A percentile compares a stretch with the other conserved stretches of the same genome.
phyloP scores from a whole-genome alignment of 2,888 invertebrate genomes.

The Arrhopalites spinosus region DNA sequence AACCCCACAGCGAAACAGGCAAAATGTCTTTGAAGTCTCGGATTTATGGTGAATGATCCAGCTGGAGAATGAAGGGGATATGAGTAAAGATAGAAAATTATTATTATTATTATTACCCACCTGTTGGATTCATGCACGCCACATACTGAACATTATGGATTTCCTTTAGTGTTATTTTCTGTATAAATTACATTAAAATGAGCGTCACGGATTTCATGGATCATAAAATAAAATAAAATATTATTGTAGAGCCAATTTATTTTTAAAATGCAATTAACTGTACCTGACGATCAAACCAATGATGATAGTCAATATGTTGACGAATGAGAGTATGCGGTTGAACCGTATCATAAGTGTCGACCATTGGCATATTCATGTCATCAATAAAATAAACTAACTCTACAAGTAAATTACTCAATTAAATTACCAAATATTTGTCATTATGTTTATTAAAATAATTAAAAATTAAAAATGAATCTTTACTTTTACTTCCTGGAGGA shows the following conservation, averaged over 20 bases:
- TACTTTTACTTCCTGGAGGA: slow-evolving; percentile 92
- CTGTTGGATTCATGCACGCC: slow-evolving; percentile 76
- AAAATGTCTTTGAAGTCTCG: slow-evolving; percentile 87
- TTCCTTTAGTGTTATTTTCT: slow-evolving; percentile 86
- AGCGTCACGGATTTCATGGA: too few relatives aligned
- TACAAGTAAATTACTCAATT: too few relatives aligned
- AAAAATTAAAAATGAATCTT: too few relatives aligned
- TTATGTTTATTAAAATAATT: too few relatives aligned
- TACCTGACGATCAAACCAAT: slow-evolving; percentile 97
- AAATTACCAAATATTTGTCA: too few relatives aligned
- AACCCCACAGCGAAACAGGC: slow-evolving; percentile 89
- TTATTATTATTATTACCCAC: too few relatives aligned
- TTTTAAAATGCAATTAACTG: too few relatives aligned
- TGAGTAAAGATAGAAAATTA: too few relatives aligned
- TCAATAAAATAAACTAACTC: slow-evolving; percentile 93
- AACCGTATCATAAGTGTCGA: slow-evolving; percentile 85
- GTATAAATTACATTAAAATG: too few relatives aligned
- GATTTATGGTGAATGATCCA: slow-evolving; percentile 95
- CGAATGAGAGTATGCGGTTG: slow-evolving; percentile 95
- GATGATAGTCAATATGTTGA: slow-evolving; percentile 93
- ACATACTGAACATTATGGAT: slow-evolving; percentile 97
- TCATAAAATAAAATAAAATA: too few relatives aligned
- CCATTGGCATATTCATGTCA: slow-evolving; percentile 98
- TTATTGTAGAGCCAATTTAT: too few relatives aligned
- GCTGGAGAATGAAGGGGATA: too few relatives aligned